These are phyloP conservation scores for Ernsta delagoae DNA, from an alignment of 2,888 invertebrate species.

Conservation along the genomic window DNA sequence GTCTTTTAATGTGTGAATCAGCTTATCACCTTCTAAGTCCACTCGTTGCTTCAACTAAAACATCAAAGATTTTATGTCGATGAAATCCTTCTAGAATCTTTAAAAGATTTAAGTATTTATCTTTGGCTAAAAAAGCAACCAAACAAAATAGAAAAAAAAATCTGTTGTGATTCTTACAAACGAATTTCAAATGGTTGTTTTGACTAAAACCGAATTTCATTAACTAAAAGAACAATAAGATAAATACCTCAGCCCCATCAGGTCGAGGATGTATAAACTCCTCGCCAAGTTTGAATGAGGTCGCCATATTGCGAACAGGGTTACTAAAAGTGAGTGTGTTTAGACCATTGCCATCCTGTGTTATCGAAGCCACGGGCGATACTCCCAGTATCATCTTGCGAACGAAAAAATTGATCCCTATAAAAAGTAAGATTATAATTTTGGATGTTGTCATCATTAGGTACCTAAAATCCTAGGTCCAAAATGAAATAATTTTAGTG, in stretches of 20 bases:
- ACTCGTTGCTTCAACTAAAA: neutral
- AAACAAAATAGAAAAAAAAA: no score
- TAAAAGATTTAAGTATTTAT: no score
- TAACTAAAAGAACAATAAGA: neutral
- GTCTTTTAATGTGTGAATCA: neutral
- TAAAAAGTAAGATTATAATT: neutral
- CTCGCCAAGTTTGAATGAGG: slow-evolving; percentile 4
- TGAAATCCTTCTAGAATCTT: no score
- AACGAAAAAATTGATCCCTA: neutral
- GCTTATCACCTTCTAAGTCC: neutral
- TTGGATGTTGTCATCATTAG: no score
- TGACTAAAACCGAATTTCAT: no score
- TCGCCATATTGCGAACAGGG: neutral
- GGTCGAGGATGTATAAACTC: neutral
- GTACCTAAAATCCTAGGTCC: no score
- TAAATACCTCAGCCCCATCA: neutral
- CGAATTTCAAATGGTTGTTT: no score
- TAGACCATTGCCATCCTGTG: neutral
- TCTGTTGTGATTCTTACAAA: no score
- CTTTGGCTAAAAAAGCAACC: no score
- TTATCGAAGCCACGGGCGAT: neutral
- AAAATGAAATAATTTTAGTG: no score
- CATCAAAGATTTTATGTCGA: neutral
- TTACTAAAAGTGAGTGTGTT: neutral
- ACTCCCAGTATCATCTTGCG: slow-evolving; percentile 1